phyloP scores from a whole-genome alignment of 2,113 vertebrate genomes.

The Leucopsar rothschildi region DNA sequence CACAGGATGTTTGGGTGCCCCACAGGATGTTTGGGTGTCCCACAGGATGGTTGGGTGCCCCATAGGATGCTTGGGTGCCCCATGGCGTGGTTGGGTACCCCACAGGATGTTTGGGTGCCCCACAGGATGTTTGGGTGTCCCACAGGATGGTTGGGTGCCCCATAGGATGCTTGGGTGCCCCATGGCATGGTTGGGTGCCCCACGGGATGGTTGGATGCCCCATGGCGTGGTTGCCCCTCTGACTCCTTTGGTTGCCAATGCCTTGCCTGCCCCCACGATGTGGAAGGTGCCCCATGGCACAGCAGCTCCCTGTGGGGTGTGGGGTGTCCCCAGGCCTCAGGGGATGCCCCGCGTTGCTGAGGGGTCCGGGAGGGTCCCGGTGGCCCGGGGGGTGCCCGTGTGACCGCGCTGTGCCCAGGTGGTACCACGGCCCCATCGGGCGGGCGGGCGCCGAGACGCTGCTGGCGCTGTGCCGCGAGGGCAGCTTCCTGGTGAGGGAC shows the following conservation, averaged over 20 bases:
- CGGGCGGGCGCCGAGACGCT: conserved; percentile 84
- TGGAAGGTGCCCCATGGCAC: neutral
- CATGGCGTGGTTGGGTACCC: fast-evolving
- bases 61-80: fast-evolving
- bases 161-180: fast-evolving
- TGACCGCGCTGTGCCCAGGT: conserved; percentile 55
- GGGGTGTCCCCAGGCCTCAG: fast-evolving
- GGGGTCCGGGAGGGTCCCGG: neutral
- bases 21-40: fast-evolving
- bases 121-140: fast-evolving
- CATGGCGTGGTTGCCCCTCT: neutral
- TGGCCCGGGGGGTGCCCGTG: fast-evolving
- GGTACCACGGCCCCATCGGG: conserved; percentile 91
- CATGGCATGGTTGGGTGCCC: fast-evolving
- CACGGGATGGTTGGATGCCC: fast-evolving
- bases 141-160: fast-evolving
- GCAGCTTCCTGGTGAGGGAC: conserved; percentile 91
- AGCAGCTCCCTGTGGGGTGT: neutral
- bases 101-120: fast-evolving
- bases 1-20: fast-evolving
- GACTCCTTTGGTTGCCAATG: fast-evolving
- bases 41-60: fast-evolving
- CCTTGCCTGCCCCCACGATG: fast-evolving
- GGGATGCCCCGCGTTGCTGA: fast-evolving
- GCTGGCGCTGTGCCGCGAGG: conserved; percentile 89